Evolutionary conservation across 2,113 vertebrate species (phyloP).

Genomic region (Albula glossodonta): DNA sequence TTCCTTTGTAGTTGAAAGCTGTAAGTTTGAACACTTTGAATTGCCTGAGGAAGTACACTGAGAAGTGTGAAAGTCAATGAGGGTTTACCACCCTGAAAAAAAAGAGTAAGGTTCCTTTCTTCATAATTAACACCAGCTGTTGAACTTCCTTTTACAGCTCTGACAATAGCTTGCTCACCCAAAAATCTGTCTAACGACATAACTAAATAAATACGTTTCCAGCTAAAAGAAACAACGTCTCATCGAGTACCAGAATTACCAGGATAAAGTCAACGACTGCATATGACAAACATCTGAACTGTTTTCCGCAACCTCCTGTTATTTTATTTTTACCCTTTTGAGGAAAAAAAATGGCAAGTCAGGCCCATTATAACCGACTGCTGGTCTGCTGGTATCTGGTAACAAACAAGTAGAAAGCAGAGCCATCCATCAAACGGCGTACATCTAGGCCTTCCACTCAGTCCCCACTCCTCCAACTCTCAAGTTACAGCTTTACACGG

Average conservation of each 20-base stretch:
- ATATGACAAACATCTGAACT: slow-evolving; percentile 39
- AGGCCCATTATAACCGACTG: slow-evolving; percentile 59
- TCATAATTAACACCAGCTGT: slow-evolving; percentile 57
- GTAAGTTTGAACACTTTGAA: background rate
- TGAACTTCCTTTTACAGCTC: slow-evolving; percentile 39
- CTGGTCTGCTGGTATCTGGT: slow-evolving; percentile 67
- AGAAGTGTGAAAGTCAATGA: slow-evolving; percentile 26
- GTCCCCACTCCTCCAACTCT: slow-evolving; percentile 79
- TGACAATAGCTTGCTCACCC: slow-evolving; percentile 44
- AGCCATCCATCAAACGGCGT: slow-evolving; percentile 76
- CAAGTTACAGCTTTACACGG: slow-evolving; percentile 97
- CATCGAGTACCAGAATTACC: background rate
- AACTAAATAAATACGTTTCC: slow-evolving; percentile 30
- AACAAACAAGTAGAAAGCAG: slow-evolving; percentile 78
- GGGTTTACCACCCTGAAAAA: slow-evolving; percentile 12
- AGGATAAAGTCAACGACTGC: background rate
- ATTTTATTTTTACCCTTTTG: slow-evolving; percentile 47
- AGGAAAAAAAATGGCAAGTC: slow-evolving; percentile 49
- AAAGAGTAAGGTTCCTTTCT: slow-evolving; percentile 47
- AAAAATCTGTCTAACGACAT: slow-evolving; percentile 38
- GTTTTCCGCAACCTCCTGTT: slow-evolving; percentile 33
- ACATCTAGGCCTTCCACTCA: slow-evolving; percentile 66
- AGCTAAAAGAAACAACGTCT: slow-evolving; percentile 35
- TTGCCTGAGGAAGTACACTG: slow-evolving; percentile 4
- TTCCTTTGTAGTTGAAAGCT: slow-evolving; percentile 1